These are phyloP conservation scores for Scaptomyza cyrtandrae DNA, from an alignment of 2,888 invertebrate species.

Conservation along the genomic window DNA sequence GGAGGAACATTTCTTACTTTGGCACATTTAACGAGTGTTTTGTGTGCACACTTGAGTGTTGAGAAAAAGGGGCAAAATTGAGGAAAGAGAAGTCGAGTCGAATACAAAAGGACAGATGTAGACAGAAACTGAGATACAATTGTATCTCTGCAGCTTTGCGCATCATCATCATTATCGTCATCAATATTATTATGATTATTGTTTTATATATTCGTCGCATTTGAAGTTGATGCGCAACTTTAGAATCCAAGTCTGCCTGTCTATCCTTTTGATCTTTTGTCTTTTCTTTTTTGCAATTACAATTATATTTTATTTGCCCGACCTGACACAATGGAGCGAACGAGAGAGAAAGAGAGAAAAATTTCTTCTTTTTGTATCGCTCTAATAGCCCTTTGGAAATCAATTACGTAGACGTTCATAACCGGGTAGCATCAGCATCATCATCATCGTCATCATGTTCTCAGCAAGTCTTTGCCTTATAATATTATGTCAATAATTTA, in stretches of 20 bases:
- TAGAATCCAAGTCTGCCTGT: conserved; percentile 29
- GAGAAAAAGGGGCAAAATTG: background rate
- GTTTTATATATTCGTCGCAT: conserved; percentile 50
- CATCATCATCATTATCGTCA: conserved; percentile 69
- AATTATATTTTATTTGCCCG: conserved; percentile 77
- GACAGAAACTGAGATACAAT: conserved; percentile 54
- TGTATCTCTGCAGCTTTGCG: conserved; percentile 50
- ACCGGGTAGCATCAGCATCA: conserved; percentile 28
- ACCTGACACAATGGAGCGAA: conserved; percentile 63
- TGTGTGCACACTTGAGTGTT: conserved; percentile 70
- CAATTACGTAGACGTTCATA: conserved; percentile 73
- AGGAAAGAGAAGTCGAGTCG: background rate
- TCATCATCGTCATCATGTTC: background rate
- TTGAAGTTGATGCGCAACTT: conserved; percentile 61
- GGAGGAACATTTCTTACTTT: conserved; percentile 69
- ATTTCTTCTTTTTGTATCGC: conserved; percentile 39
- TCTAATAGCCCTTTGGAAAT: conserved; percentile 71
- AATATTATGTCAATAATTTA: conserved; percentile 78
- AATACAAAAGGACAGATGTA: conserved; percentile 3
- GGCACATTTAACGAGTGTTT: conserved; percentile 79
- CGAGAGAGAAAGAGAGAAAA: conserved; percentile 12
- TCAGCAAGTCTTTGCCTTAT: conserved; percentile 33
- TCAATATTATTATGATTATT: conserved; percentile 64
- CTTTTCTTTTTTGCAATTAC: conserved; percentile 71
- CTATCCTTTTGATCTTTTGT: conserved; percentile 68